Base-by-base conservation (phyloP, 1,140 invertebrate species). In the fruit fly (Drosophila melanogaster) region DNA sequence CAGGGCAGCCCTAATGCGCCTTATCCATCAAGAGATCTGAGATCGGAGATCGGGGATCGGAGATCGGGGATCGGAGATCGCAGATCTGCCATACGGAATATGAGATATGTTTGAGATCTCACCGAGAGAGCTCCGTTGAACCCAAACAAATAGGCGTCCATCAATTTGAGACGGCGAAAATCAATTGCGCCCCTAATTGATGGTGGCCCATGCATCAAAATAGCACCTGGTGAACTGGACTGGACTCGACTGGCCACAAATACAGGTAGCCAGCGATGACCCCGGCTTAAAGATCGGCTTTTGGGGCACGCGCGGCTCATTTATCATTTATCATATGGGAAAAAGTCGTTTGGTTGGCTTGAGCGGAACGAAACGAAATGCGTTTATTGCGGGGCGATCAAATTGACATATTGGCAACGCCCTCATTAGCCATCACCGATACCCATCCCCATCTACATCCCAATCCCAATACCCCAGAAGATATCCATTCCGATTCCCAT, bases 381-480 rank as follows among this genome's bases (percentile, higher is more conserved):
- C 50, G 47, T 17, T 73, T 64, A 62, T 72, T 50, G 41, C 24
- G 8, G 60, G 67, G 57, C 65, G 22, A 38, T 26, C 54, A 56
- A 81, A 87, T 89, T 89, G 84, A 79, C 84, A 84, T 79, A 79
- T 70, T 86, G 70, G 78, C 81, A 69, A 90, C 86, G 86, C 86
- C 80, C 86, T 59, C 46, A 83, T 79, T 77, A 70, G 75, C 30
- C 55, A 62, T 11, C 56, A 22, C 43, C 60, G 44, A n/a, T 19
- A 40, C 19, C 41, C 46, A 41, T 8, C 26, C 6, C 26, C 0
- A 26, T 26, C 26, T 6, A 54, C 40, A 64, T 7, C 38, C n/a
- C 35, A 37, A 14, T 26, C 7, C 26, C 26, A 30, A 30, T 30
- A 6, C 7, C 7, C 26, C 26, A 8, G 26, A 30, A 30, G 26